Percentiles rank a stretch among this genome's conserved stretches.
Evolutionary conservation across 2,888 invertebrate genomes (phyloP).

Genomic region (Ophion obscuratus): DNA sequence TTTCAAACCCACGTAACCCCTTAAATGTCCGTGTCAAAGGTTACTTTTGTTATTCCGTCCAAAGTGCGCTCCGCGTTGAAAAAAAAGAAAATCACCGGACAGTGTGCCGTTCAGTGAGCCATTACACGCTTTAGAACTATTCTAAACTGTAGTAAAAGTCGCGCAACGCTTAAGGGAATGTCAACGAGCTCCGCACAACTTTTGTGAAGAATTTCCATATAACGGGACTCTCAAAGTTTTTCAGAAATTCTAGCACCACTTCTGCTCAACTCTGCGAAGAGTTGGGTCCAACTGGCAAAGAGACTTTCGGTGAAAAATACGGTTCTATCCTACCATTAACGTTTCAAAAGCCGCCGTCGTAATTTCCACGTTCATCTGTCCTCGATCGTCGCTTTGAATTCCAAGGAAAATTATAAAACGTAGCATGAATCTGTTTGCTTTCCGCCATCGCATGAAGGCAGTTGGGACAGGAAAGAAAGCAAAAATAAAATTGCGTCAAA

Average conservation of each 20-base stretch:
- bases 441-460: too few species aligned
- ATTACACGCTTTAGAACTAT: not conserved
- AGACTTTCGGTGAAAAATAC: too few species aligned
- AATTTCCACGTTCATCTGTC: too few species aligned
- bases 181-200: slow-evolving; percentile 15
- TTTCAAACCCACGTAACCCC: too few species aligned
- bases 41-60: not conserved
- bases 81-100: not conserved
- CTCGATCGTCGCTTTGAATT: too few species aligned
- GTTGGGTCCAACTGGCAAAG: too few species aligned
- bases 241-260: not conserved
- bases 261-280: not conserved
- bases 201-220: not conserved
- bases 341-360: too few species aligned
- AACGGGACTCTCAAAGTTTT: slow-evolving; percentile 1
- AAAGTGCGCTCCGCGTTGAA: not conserved
- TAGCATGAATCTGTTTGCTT: too few species aligned
- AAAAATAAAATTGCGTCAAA: not conserved
- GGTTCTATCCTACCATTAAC: too few species aligned
- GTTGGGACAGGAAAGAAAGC: too few species aligned
- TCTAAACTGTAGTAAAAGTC: slow-evolving; percentile 30
- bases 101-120: not conserved
- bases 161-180: slow-evolving; percentile 23
- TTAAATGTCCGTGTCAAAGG: not conserved
- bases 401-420: too few species aligned